Base-by-base conservation (phyloP, 2,888 invertebrate species). In the Cybosia mesomella region DNA sequence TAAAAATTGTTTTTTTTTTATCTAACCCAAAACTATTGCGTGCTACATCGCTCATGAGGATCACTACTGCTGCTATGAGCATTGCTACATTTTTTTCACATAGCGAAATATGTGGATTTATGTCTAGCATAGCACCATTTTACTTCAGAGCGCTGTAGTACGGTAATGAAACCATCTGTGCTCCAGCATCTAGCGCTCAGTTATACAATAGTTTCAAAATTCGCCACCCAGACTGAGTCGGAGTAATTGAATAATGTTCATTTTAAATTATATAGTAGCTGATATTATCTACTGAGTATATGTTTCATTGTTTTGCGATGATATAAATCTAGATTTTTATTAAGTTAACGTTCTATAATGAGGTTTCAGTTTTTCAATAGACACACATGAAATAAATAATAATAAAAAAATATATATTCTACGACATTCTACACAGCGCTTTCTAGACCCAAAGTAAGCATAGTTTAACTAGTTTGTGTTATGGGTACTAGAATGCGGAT, bases 211-310 rank as follows among this genome's bases (percentile, higher is more conserved):
- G 49, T 49, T 49, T 49, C 18, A 49, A 49, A 49, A 49, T 49
- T 18, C 43, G 18, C 49, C 73, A 76, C 73, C 15, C 67, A 72
- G 68, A 66, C 53, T 70, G 57, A 39, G 32, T 71, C 58, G 54
- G 43, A 15, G 59, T 71, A 76, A 79, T n/a, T 80, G 78, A 80
- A 77, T 80, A 74, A 74, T 77, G 77, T 68, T 77, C 79, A 79
- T 79, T 76, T 73, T 67, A 80, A 74, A 65, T 73, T 67, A 60
- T 72, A 74, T 76, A 70, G 68, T 64, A 62, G 67, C 32, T 22
- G 76, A 73, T 49, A 71, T 71, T 78, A 76, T 78, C 62, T 63
- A 39, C 53, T n/a, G 22, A 32, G 55, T 66, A 71, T 68, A 75
- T 73, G 61, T 39, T 22, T 13, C 10, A 11, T 9, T 32, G 24